Conservation (phyloP, 2,113 vertebrate species). For the Leucopsar rothschildi region DNA sequence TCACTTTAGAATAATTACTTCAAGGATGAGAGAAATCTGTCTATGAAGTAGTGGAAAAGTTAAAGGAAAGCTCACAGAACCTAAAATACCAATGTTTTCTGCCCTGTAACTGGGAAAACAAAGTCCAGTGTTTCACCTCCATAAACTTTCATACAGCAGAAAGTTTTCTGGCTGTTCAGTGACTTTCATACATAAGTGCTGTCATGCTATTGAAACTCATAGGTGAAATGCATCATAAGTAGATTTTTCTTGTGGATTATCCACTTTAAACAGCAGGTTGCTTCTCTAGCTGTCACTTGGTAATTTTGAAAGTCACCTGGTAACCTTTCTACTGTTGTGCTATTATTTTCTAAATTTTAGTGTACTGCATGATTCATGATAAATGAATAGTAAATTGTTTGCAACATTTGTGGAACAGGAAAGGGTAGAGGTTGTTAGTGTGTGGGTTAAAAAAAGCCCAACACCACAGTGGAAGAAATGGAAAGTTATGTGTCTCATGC, state of each 20-base stretch:
- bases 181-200: not conserved
- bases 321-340: not conserved
- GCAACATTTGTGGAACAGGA: not conserved
- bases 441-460: not conserved
- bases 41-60: not conserved
- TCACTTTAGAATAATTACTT: not conserved
- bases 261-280: not conserved
- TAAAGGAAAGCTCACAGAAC: not conserved
- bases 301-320: not conserved
- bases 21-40: not conserved
- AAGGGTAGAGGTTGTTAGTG: not conserved
- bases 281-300: not conserved
- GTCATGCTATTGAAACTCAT: not conserved
- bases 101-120: not conserved
- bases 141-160: not conserved
- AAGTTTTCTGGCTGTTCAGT: not conserved
- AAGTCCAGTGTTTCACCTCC: not conserved
- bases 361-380: not conserved
- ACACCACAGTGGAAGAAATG: not conserved
- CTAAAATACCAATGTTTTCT: not conserved
- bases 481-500: not conserved
- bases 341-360: not conserved
- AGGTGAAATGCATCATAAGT: not conserved
- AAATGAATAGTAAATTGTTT: not conserved
- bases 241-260: not conserved